Evolutionary conservation across 1,140 invertebrate genomes (phyloP), one percentile per base, ranked within the genome.

Genomic region (Eubasilissa regina): DNA sequence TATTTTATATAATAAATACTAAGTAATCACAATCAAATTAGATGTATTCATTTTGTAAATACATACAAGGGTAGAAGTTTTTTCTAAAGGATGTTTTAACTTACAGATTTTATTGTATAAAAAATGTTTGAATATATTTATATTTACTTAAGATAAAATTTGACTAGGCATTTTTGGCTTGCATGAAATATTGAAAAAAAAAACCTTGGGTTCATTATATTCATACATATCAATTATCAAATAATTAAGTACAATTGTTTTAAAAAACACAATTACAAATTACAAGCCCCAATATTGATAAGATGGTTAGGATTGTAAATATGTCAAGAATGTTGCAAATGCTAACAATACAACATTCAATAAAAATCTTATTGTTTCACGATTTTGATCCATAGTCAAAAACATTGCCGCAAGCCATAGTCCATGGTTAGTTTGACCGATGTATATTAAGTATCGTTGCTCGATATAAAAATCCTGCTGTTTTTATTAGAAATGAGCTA

Each of bases 11-110:
- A n/a, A n/a, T n/a, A n/a, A n/a, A n/a, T 21, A 70, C 45, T 70
- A 70, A 48, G 66, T 70, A 70, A 70, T 70, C 66, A 70, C 66
- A 70, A 19, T 47, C 44, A 47, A 48, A 48, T 48, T 70, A 70
- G 66, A 17, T 70, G 17, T 74, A 55, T 55, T n/a, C 51, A 55
- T 55, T 74, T 10, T 55, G 56, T 74, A 47, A 70, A n/a, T 70
- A 45, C 13, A 70, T n/a, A n/a, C 6, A n/a, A n/a, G n/a, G n/a
- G n/a, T 7, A 70, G 15, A 51, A 17, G 8, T 70, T 44, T 43
- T 17, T 15, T 44, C 15, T 64, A 64, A 64, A 66, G 62, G 25
- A 73, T 11, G 47, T 12, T 21, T 73, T 73, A n/a, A n/a, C 51
- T 73, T 53, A 73, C 17, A 53, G 17, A 70, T 43, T 48, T 48